Evolutionary conservation across 2,113 vertebrate genomes (phyloP), one percentile per base, ranked within the genome.

Genomic region (Cathartes aura): DNA sequence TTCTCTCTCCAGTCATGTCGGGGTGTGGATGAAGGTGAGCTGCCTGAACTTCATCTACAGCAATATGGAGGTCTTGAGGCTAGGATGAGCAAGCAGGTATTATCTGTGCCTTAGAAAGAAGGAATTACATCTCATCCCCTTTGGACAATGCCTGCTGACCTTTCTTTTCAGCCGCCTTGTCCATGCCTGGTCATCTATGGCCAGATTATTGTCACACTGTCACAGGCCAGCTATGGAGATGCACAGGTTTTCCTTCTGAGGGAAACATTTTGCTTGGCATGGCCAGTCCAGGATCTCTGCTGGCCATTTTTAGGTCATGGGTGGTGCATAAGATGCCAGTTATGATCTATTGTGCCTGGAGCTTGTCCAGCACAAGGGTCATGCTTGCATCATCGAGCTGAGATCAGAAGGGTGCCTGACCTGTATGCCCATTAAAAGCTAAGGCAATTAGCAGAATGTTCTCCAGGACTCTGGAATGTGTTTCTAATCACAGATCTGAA

Each of bases 151-250:
- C 14, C 19, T 26, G 11, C 2, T 80, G 72, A 48, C 11, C 11
- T 90, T 80, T 9, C 47, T 78, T 82, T 62, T 40, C 47, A 38
- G 24, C 50, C 89, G 30, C 8, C 27, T 73, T 83, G 36, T 76
- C 71, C 34, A 3, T 73, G 24, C 20, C 34, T 85, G 15, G 3
- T 43, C 14, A 43, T 8, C 13, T 27, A 0, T 16, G 38, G 7
- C 12, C n/a, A 58, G 27, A 18, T 83, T 21, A 23, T 38, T 53
- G 23, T 34, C 1, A 0, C 3, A 0, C 16, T 47, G 5, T n/a
- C 86, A 58, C 24, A 83, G 71, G 16, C 21, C 36, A 42, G 15
- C 20, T 70, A 0, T 38, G 15, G 36, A 60, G 13, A 32, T 66
- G 24, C 45, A 62, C 38, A 38, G 45, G 18, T 55, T 40, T 58